Evolutionary conservation across 2,113 vertebrate species (phyloP).

Genomic region (Elachura formosa): DNA sequence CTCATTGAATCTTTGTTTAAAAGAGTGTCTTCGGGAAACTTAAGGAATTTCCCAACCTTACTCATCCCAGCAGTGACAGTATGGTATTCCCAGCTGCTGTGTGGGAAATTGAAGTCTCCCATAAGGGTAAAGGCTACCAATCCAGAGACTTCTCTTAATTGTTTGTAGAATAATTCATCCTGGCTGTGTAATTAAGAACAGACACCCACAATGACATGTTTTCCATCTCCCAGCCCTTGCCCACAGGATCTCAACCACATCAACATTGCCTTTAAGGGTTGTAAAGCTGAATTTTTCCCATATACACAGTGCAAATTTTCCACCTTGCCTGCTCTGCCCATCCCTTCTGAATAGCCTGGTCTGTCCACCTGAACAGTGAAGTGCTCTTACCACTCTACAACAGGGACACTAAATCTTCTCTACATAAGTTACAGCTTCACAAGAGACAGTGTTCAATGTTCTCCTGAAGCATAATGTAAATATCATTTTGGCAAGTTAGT

Average conservation of each 20-base stretch:
- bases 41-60: not conserved
- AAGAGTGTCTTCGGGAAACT: not conserved
- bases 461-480: not conserved
- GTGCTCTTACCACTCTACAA: not conserved
- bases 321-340: not conserved
- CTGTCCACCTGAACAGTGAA: not conserved
- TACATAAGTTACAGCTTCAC: not conserved
- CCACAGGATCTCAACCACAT: not conserved
- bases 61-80: not conserved
- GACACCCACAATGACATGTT: not conserved
- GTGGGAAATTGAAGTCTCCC: not conserved
- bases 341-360: not conserved
- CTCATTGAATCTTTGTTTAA: not conserved
- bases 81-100: not conserved
- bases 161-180: not conserved
- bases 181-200: not conserved
- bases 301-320: rapidly evolving
- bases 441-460: not conserved
- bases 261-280: not conserved
- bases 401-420: not conserved
- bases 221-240: not conserved
- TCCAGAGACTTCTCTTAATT: not conserved
- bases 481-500: not conserved
- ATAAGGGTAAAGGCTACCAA: not conserved
- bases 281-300: not conserved